Percentiles rank a stretch among this genome's conserved stretches.
These are phyloP conservation scores for Buceros bicornis DNA, from an alignment of 2,797 vertebrate species.

Conservation along the genomic window DNA sequence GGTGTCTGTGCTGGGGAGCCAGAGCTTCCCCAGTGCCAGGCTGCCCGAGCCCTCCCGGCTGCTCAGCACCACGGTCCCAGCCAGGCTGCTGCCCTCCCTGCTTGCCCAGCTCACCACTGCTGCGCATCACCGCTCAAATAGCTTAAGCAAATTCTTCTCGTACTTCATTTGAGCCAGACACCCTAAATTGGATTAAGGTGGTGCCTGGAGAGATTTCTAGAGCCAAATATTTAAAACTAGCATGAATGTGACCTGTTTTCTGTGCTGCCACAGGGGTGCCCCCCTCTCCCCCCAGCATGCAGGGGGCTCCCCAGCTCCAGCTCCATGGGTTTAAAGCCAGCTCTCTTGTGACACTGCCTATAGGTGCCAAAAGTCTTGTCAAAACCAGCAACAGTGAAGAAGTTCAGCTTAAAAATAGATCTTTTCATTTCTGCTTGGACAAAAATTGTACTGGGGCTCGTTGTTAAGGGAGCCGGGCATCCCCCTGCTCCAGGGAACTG, in stretches of 20 bases:
- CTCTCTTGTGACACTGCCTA: not conserved
- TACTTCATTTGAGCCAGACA: not conserved
- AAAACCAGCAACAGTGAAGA: not conserved
- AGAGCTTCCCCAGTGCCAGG: not conserved
- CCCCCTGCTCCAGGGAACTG: not conserved
- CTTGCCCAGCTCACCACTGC: not conserved
- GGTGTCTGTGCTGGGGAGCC: not conserved
- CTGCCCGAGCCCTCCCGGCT: not conserved
- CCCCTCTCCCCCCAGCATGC: fast-evolving
- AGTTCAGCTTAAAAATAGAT: not conserved
- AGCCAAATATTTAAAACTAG: not conserved
- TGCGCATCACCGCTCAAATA: fast-evolving
- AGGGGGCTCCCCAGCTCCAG: not conserved
- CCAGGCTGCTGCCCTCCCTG: not conserved
- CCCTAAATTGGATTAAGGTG: not conserved
- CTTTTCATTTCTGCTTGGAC: not conserved
- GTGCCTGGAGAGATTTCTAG: not conserved
- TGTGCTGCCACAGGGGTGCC: not conserved
- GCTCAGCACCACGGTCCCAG: not conserved
- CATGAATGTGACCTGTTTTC: not conserved
- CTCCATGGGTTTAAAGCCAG: not conserved
- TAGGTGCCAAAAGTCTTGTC: not conserved
- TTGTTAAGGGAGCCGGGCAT: not conserved
- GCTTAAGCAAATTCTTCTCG: conserved; percentile 4
- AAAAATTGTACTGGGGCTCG: not conserved